Evolutionary conservation across 2,888 invertebrate genomes (phyloP).

Genomic region (Luperina testacea): DNA sequence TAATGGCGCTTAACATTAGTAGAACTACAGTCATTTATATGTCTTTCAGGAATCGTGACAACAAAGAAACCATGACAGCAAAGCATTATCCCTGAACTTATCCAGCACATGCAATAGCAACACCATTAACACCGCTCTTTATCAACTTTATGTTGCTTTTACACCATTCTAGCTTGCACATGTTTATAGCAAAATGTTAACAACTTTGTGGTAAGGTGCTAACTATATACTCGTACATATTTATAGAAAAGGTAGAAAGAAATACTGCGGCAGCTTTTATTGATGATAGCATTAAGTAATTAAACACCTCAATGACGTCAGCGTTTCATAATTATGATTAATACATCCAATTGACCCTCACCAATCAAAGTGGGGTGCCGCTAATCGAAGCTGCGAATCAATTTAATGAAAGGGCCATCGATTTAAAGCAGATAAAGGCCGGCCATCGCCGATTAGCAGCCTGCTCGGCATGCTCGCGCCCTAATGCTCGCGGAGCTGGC

Average conservation of each 20-base stretch:
- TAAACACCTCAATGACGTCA: conserved; percentile 39
- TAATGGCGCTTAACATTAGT: not conserved
- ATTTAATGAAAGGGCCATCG: conserved; percentile 74
- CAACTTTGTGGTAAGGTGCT: conserved; percentile 4
- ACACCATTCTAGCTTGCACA: conserved; percentile 7
- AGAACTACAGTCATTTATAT: conserved; percentile 2
- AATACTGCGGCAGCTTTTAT: conserved; percentile 8
- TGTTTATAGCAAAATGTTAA: conserved; percentile 16
- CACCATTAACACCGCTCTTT: conserved; percentile 12
- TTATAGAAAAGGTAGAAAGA: conserved; percentile 5
- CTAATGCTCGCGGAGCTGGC: conserved; percentile 67
- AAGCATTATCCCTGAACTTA: conserved; percentile 16
- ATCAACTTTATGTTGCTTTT: conserved; percentile 13
- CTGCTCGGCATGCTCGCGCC: conserved; percentile 77
- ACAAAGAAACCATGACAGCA: conserved; percentile 3
- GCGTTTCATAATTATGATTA: conserved; percentile 50
- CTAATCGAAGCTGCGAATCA: conserved; percentile 57
- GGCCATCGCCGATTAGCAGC: conserved; percentile 71
- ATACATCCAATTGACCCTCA: conserved; percentile 32
- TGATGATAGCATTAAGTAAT: conserved; percentile 31
- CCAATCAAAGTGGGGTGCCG: conserved; percentile 34
- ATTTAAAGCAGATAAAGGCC: conserved; percentile 76
- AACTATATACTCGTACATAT: not conserved
- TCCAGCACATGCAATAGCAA: conserved; percentile 23
- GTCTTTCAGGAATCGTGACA: not conserved